Percentiles rank a stretch among this genome's conserved stretches.
Conservation (phyloP, 2,797 vertebrate species). For the Somateria mollissima region DNA sequence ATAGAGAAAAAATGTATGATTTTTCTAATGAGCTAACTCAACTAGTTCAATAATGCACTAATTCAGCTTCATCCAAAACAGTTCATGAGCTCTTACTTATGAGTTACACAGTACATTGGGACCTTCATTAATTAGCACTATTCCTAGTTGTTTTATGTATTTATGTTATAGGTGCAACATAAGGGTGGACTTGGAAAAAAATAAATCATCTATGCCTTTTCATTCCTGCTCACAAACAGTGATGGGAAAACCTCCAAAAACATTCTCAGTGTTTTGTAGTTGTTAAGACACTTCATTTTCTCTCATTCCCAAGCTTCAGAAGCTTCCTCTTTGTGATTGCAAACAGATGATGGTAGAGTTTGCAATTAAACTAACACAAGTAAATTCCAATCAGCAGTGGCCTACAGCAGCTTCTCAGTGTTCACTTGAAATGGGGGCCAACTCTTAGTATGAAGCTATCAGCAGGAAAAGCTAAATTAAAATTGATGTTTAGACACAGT, state of each 20-base stretch:
- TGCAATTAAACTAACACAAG: constrained; percentile 59
- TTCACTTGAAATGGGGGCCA: constrained; percentile 53
- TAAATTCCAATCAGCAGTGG: constrained; percentile 64
- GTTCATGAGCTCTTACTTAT: neutral
- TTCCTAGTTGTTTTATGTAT: neutral
- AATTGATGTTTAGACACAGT: constrained; percentile 55
- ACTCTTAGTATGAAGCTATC: constrained; percentile 44
- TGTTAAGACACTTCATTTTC: constrained; percentile 66
- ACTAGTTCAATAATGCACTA: constrained; percentile 18
- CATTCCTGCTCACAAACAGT: constrained; percentile 23
- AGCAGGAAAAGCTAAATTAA: constrained; percentile 60
- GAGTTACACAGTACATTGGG: neutral
- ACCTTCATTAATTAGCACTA: constrained; percentile 4
- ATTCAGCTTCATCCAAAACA: constrained; percentile 29
- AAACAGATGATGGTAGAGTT: constrained; percentile 67
- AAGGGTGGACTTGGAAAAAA: neutral
- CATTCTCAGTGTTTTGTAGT: constrained; percentile 40
- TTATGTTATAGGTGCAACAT: neutral
- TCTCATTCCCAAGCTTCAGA: constrained; percentile 64
- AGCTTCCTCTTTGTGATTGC: constrained; percentile 69
- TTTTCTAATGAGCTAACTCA: constrained; percentile 25
- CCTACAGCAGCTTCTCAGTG: constrained; percentile 64
- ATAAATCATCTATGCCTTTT: neutral
- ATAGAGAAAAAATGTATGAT: neutral
- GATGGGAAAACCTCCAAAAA: constrained; percentile 53